Evolutionary conservation across 2,113 vertebrate genomes (phyloP).

Genomic region (Aramus guarauna): DNA sequence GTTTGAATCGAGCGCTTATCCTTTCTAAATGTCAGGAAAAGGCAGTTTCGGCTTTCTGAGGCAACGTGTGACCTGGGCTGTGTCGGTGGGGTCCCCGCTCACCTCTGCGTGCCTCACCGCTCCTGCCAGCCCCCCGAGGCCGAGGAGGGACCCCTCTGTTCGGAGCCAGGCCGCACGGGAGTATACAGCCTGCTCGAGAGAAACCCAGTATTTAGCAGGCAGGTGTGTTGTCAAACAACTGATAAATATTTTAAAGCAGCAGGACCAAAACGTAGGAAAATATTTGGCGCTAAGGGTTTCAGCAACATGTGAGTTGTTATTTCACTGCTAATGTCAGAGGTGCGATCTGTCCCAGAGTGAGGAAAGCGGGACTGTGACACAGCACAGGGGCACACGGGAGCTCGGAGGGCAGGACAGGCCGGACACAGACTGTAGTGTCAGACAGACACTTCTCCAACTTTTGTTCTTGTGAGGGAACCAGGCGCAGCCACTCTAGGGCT

Average conservation of each 20-base stretch:
- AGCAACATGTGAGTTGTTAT: background rate
- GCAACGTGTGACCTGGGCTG: background rate
- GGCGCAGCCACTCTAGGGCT: background rate
- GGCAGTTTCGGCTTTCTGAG: background rate
- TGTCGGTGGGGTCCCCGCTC: background rate
- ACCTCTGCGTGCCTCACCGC: background rate
- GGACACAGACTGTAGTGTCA: rapidly evolving
- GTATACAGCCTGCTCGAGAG: rapidly evolving
- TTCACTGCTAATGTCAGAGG: background rate
- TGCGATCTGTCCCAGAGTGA: rapidly evolving
- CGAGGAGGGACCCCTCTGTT: too few relatives aligned
- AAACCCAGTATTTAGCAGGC: rapidly evolving
- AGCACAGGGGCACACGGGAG: rapidly evolving
- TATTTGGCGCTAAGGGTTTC: background rate
- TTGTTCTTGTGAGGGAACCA: too few relatives aligned
- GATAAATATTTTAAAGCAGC: background rate
- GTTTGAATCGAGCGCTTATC: background rate
- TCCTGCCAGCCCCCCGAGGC: background rate
- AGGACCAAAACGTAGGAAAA: background rate
- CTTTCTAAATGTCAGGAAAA: slow-evolving; percentile 29
- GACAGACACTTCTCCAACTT: background rate
- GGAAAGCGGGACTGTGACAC: background rate
- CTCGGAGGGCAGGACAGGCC: background rate
- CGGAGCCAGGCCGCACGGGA: rapidly evolving
- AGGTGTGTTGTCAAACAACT: too few relatives aligned